Conservation (phyloP, 2,797 vertebrate species). For the Sebastes minor region DNA sequence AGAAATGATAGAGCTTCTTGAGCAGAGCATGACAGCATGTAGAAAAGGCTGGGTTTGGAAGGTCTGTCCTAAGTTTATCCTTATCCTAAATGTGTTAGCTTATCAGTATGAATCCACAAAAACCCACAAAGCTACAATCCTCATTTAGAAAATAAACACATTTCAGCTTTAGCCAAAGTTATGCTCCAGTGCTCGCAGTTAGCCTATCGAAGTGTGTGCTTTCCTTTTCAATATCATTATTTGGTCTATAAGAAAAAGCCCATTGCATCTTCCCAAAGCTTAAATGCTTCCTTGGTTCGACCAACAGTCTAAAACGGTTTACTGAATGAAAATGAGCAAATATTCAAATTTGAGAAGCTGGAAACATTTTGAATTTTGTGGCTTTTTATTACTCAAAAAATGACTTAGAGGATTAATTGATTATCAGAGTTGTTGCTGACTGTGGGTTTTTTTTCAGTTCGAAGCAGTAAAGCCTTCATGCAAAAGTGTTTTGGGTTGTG, state of each 20-base stretch:
- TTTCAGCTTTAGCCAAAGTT: background rate
- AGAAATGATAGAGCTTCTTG: background rate
- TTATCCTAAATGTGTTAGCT: background rate
- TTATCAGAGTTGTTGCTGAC: too few relatives aligned
- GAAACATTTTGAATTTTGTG: background rate
- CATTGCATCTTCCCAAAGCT: background rate
- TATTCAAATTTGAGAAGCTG: background rate
- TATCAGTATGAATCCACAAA: background rate
- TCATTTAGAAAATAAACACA: background rate
- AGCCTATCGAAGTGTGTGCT: background rate
- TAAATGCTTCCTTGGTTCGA: background rate
- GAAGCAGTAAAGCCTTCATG: too few relatives aligned
- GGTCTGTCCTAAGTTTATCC: background rate
- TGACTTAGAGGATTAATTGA: too few relatives aligned
- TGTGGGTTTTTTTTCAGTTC: too few relatives aligned
- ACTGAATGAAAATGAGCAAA: background rate
- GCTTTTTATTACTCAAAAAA: background rate
- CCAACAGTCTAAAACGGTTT: background rate
- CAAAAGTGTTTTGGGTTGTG: background rate
- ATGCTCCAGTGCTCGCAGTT: background rate
- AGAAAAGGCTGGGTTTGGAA: background rate
- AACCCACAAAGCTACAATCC: background rate
- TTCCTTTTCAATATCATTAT: background rate
- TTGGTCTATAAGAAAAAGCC: background rate
- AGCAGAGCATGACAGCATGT: accelerated